Base-by-base conservation (phyloP, 2,113 vertebrate species). In the Petrocephalus microphthalmus region DNA sequence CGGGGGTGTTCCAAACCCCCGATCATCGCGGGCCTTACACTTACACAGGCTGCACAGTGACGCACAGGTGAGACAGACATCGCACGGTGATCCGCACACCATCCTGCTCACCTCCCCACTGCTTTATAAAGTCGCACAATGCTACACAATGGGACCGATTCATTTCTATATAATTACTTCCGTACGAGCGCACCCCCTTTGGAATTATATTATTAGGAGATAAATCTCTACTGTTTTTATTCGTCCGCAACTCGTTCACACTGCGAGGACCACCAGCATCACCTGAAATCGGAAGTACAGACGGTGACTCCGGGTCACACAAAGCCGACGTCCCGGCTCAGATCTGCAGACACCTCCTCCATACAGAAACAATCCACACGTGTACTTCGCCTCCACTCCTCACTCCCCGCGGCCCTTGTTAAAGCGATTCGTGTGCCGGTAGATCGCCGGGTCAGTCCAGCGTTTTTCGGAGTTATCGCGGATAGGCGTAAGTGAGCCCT, bases 401-500 rank as follows among this genome's bases (percentile, higher is more conserved):
- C 71, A 5, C 33, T 78, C 15, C 33, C 11, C 33, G 17, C 37
- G 13, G 25, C 33, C 33, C 71, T 42, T 42, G 33, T 37, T 42
- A 42, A 78, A 78, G 37, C 15, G 67, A 37, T 37, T 1, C 67
- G 13, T 74, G 25, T 15, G 67, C 29, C 11, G 64, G 64, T 10
- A 17, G 67, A 37, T 33, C 67, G 33, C 29, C 1, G 42, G 81
- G 45, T 49, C 81, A 51, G 22, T 47, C 45, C 8, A 42, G 49
- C 81, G 25, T 83, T 51, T 25, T 47, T 52, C 10, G 82, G 82
- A 51, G 20, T 51, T 51, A 84, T 52, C n/a, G n/a, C n/a, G 29
- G n/a, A 84, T 84, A 84, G n/a, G 82, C 22, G 51, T 25, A 84
- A 84, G n/a, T 49, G 82, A 84, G 47, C n/a, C 82, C 45, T 84